Evolutionary conservation across 2,113 vertebrate genomes (phyloP).

Genomic region (Callopanchax toddi): DNA sequence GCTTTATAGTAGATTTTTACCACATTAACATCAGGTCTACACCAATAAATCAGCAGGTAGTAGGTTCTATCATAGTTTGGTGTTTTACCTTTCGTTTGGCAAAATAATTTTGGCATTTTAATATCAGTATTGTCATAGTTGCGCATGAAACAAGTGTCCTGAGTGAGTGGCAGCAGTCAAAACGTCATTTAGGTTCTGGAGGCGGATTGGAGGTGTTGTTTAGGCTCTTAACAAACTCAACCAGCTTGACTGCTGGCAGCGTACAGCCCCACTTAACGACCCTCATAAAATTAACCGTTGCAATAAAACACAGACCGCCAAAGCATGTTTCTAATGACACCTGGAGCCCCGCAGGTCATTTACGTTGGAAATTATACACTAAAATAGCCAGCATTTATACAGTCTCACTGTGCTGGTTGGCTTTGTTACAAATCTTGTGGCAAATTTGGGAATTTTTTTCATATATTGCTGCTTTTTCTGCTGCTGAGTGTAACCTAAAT

Average conservation of each 20-base stretch:
- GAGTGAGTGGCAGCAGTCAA: slow-evolving; percentile 7
- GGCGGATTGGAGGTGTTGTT: not conserved
- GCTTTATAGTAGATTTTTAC: too few species aligned
- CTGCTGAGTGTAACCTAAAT: too few species aligned
- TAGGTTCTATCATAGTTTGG: too few species aligned
- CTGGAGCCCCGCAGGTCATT: slow-evolving; percentile 75
- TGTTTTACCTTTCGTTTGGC: too few species aligned
- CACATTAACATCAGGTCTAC: too few species aligned
- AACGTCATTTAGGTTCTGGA: slow-evolving; percentile 19
- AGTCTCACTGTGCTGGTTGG: slow-evolving; percentile 2
- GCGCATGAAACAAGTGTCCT: slow-evolving; percentile 14
- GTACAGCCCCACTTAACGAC: slow-evolving; percentile 73
- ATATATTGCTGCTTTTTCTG: too few species aligned
- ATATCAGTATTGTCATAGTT: too few species aligned
- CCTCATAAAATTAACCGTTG: slow-evolving; percentile 79
- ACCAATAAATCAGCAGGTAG: too few species aligned
- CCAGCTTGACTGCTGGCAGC: slow-evolving; percentile 70
- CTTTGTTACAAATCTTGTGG: not conserved
- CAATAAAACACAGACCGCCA: slow-evolving; percentile 75
- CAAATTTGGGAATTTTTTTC: not conserved
- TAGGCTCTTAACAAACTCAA: slow-evolving; percentile 62
- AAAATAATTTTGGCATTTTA: too few species aligned
- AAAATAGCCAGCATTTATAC: slow-evolving; percentile 63
- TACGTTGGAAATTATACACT: slow-evolving; percentile 72
- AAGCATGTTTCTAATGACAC: slow-evolving; percentile 81